Conservation (phyloP, 1,140 invertebrate genomes). For the Linepithema humile region DNA sequence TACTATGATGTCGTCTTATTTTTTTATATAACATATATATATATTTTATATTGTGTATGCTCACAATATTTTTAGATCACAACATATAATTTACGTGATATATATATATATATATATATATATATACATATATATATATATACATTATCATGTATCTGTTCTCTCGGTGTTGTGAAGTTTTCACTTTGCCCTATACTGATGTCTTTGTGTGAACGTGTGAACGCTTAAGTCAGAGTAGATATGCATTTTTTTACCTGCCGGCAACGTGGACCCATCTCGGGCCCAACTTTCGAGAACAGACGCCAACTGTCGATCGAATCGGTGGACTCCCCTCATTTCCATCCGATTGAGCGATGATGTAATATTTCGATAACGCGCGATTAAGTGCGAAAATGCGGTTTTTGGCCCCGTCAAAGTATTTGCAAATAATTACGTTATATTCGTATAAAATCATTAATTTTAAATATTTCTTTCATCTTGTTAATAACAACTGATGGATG, state of each 20-base stretch:
- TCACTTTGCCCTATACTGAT: constrained; percentile 18
- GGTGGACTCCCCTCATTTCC: background rate
- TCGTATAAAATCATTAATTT: background rate
- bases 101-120: constrained; percentile 22
- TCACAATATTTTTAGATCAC: constrained; percentile 6
- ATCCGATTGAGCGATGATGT: background rate
- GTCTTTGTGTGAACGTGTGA: constrained; percentile 30
- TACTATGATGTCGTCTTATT: background rate
- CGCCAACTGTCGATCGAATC: constrained; percentile 4
- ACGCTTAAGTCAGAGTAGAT: constrained; percentile 43
- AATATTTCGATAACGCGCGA: background rate
- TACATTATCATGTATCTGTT: background rate
- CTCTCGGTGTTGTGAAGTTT: constrained; percentile 3
- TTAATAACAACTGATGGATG: background rate
- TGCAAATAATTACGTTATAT: background rate
- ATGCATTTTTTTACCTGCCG: constrained; percentile 21
- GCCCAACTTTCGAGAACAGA: background rate
- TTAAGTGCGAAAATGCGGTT: background rate
- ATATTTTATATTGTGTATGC: constrained; percentile 8
- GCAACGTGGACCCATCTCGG: background rate
- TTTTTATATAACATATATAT: constrained; percentile 9
- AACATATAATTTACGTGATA: background rate
- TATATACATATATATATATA: background rate
- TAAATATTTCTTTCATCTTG: background rate
- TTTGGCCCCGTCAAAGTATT: background rate